Base-by-base conservation (phyloP, 2,797 vertebrate genomes). In the Pantherophis vulpinus region DNA sequence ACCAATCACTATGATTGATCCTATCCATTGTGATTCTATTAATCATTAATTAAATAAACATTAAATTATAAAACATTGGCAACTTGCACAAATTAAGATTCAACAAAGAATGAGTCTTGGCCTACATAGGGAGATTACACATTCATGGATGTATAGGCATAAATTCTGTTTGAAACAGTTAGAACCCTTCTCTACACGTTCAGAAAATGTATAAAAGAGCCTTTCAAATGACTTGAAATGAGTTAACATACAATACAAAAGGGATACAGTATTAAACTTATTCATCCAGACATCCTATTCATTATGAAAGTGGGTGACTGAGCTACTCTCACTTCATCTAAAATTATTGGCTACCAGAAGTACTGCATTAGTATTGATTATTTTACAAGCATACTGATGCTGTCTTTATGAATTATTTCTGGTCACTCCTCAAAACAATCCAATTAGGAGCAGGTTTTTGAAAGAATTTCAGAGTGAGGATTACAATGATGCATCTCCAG, bases 301-400 rank as follows among this genome's bases (percentile, higher is more conserved):
- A 0, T 25, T 91, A 90, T 11, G 16, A 90, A 29, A 91, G 2
- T 47, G 23, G 12, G 29, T 51, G 9, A 1, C 55, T 3, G 10
- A 91, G 37, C 54, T 86, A n/a, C 2, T 0, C 29, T 1, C 16
- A 90, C 37, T 47, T 89, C 37, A 55, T 29, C 61, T 55, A 56
- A 74, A 87, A 47, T 90, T 87, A 93, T 79, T 95, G 92, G 8
- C 86, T 61, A 18, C 90, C 90, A 88, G 66, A 12, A 74, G 55
- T 83, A 54, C 5, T 4, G 2, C 70, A 60, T n/a, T 10, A 0
- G 11, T 1, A 42, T 63, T 88, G 58, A 91, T 90, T 92, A 70
- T 29, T 27, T 20, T 8, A 32, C 37, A 25, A 2, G 79, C 88
- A 86, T 29, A n/a, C 0, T 54, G 63, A 42, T 87, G 92, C 25